Evolutionary conservation across 2,888 invertebrate genomes (phyloP).

Genomic region (Cryptocephalus primarius): DNA sequence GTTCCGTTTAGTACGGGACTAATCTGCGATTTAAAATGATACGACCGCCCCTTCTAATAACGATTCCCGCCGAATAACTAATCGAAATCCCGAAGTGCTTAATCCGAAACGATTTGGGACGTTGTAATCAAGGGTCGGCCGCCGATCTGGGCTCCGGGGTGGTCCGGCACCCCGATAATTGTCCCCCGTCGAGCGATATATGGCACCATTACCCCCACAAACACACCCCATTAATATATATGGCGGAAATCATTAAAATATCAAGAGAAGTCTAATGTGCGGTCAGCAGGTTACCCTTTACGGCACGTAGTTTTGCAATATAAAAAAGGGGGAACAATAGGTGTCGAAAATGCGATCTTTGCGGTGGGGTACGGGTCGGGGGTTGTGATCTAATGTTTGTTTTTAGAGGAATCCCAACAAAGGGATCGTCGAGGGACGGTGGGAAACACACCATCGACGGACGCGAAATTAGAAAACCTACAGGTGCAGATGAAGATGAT

Average conservation of each 20-base stretch:
- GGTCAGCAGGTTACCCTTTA: slow-evolving; percentile 9
- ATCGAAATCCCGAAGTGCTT: background rate
- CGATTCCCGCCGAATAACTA: background rate
- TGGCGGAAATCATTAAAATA: slow-evolving; percentile 16
- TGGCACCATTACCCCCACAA: slow-evolving; percentile 22
- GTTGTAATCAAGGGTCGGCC: slow-evolving; percentile 14
- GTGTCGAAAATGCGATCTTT: background rate
- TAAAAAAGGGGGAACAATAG: background rate
- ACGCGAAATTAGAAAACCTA: no score
- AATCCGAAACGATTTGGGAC: slow-evolving; percentile 2
- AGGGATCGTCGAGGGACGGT: no score
- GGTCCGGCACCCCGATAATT: slow-evolving; percentile 19
- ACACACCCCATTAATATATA: slow-evolving; percentile 20
- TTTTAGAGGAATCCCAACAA: background rate
- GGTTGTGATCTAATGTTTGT: slow-evolving; percentile 1
- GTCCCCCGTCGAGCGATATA: slow-evolving; percentile 22
- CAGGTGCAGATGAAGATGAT: no score
- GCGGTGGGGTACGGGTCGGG: background rate
- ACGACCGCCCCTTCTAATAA: slow-evolving; percentile 1
- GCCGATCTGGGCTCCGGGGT: slow-evolving; percentile 17
- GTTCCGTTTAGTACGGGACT: no score
- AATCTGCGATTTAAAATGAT: background rate
- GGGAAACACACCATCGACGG: no score
- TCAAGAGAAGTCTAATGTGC: slow-evolving; percentile 4
- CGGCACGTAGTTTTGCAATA: background rate